Percentiles rank a stretch among this genome's conserved stretches.
Conservation (phyloP, 2,797 vertebrate genomes). For the Tapera naevia region DNA sequence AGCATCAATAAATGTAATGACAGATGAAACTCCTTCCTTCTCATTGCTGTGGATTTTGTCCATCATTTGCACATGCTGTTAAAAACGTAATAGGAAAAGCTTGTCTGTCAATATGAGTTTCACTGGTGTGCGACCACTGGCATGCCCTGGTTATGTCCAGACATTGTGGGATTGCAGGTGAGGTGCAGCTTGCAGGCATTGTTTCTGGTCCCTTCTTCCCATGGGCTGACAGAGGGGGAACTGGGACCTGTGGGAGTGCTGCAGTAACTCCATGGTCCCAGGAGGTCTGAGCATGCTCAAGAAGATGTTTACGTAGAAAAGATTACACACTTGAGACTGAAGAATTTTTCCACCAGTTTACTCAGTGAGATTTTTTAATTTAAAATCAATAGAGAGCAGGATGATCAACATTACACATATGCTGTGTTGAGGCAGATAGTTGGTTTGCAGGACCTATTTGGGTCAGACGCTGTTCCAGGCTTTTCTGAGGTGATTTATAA, state of each 20-base stretch:
- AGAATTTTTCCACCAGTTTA: background rate
- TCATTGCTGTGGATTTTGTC: background rate
- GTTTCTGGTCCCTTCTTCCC: background rate
- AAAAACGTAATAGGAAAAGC: background rate
- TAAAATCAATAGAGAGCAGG: background rate
- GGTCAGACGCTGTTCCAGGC: background rate
- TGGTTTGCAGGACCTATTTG: background rate
- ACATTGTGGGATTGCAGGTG: background rate
- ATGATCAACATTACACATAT: fast-evolving
- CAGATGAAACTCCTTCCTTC: background rate
- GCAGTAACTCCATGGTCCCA: background rate
- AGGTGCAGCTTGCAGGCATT: fast-evolving
- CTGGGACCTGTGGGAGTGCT: background rate
- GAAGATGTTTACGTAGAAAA: background rate
- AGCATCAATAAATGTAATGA: background rate
- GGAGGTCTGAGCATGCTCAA: background rate
- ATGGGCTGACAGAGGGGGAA: fast-evolving
- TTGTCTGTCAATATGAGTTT: background rate
- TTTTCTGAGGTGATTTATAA: background rate
- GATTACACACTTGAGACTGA: background rate
- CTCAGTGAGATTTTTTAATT: background rate
- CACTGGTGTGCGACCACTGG: background rate
- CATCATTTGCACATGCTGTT: fast-evolving
- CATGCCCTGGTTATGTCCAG: background rate
- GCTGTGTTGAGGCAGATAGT: background rate